These are phyloP conservation scores for Nothocercus nigrocapillus DNA, from an alignment of 2,113 vertebrate genomes.

Conservation along the genomic window DNA sequence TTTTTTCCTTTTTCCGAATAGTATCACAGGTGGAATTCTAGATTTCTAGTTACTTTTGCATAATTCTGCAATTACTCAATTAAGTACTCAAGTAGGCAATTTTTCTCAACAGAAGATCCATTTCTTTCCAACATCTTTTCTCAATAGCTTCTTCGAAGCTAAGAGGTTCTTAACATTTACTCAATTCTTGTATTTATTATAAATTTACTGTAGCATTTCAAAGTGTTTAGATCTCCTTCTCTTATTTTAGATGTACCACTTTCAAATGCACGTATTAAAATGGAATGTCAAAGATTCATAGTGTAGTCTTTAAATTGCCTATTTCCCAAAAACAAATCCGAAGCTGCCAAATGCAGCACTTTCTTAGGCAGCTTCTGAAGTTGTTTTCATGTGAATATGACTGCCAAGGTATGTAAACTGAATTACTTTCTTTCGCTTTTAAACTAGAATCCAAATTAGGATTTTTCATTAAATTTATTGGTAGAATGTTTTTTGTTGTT, in stretches of 20 bases:
- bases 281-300: not conserved
- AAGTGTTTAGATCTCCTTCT: not conserved
- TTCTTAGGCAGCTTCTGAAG: not conserved
- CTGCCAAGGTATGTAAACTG: constrained; percentile 26
- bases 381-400: not conserved
- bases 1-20: not conserved
- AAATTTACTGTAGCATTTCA: not conserved
- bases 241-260: not conserved
- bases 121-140: not conserved
- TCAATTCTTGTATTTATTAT: not conserved
- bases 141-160: not conserved
- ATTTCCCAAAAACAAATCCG: constrained; percentile 19
- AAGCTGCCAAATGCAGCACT: not conserved
- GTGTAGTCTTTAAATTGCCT: not conserved
- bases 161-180: not conserved
- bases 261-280: constrained; percentile 1
- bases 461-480: not conserved
- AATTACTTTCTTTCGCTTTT: constrained; percentile 29
- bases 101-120: not conserved
- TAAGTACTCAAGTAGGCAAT: not conserved
- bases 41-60: not conserved
- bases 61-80: not conserved
- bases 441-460: not conserved
- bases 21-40: not conserved
- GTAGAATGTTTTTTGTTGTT: not conserved